Evolutionary conservation across 1,140 invertebrate species (phyloP), one percentile per base, ranked within the genome.

Genomic region (Neotoxoptera formosana): DNA sequence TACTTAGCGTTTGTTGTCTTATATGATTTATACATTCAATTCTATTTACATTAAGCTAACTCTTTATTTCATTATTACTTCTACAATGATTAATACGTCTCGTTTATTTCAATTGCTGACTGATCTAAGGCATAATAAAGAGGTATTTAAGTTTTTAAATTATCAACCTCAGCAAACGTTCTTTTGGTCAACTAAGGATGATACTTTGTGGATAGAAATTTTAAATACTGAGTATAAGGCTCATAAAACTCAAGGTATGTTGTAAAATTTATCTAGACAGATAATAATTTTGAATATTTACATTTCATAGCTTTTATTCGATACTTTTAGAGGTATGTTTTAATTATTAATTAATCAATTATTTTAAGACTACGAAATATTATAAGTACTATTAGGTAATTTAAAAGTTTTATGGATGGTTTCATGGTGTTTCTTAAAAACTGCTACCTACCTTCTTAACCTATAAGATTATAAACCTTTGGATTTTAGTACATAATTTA

Each of bases 201-300:
- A 53, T 51, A 90, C 88, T 25, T 90, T 90, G 30, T 90, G 88
- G 88, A 60, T 90, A 36, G 88, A 90, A 8, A 90, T 90, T 56
- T 90, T 90, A 90, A 89, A 90, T 47, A 90, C 51, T 23, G 88
- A 90, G 36, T 90, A 56, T 47, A 90, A 90, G 20, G 88, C 88
- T 51, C 88, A 90, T 60, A 90, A 56, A 56, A 90, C 51, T 90
- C 88, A 90, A 93, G 81, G 53, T 93, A 67, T 93, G 48, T 51
- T 93, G 8, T n/a, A 81, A 36, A 76, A 45, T 30, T 4, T 86
- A 76, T 76, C 21, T 21, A 51, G 60, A 30, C 60, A 67, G 30
- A 76, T 17, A 76, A 76, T 76, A 76, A 34, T 76, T 17, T 76
- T 76, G 30, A 76, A 67, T 17, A 76, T 20, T 53, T 76, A 2